These are phyloP conservation scores for Hirtodrosophila cameraria DNA, from an alignment of 2,888 invertebrate genomes.

Conservation along the genomic window DNA sequence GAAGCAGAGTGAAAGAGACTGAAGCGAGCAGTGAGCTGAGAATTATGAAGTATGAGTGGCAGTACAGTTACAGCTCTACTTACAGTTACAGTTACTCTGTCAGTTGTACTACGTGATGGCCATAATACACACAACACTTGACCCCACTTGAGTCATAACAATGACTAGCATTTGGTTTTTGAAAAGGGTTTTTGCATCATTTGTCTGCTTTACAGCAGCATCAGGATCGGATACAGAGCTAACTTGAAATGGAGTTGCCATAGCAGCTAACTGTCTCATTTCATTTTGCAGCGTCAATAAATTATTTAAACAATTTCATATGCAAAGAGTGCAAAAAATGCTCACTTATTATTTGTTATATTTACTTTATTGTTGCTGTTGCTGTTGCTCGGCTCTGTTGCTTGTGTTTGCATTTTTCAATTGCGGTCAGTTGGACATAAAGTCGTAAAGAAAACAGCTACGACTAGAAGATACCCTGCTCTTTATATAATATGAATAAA, in stretches of 20 bases:
- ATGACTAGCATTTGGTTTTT: constrained; percentile 45
- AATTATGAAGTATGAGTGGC: constrained; percentile 59
- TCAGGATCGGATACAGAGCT: too few relatives aligned
- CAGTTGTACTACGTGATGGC: constrained; percentile 40
- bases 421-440: constrained; percentile 12
- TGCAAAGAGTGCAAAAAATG: constrained; percentile 27
- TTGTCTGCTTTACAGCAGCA: not conserved
- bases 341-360: constrained; percentile 44
- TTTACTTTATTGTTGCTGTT: not conserved
- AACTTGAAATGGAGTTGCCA: constrained; percentile 3
- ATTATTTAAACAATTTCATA: constrained; percentile 65
- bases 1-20: constrained; percentile 1
- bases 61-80: constrained; percentile 33
- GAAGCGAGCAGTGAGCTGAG: constrained; percentile 14
- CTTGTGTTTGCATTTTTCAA: constrained; percentile 39
- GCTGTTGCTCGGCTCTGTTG: constrained; percentile 2
- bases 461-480: not conserved
- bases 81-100: constrained; percentile 23
- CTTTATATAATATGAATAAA: too few relatives aligned
- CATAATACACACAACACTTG: constrained; percentile 55
- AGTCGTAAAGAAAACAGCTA: constrained; percentile 2
- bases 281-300: constrained; percentile 55
- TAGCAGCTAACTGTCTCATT: constrained; percentile 60
- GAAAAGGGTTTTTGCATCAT: constrained; percentile 6
- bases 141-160: constrained; percentile 64